These are phyloP conservation scores for Prenolepis imparis DNA, from an alignment of 2,888 invertebrate species.

Conservation along the genomic window DNA sequence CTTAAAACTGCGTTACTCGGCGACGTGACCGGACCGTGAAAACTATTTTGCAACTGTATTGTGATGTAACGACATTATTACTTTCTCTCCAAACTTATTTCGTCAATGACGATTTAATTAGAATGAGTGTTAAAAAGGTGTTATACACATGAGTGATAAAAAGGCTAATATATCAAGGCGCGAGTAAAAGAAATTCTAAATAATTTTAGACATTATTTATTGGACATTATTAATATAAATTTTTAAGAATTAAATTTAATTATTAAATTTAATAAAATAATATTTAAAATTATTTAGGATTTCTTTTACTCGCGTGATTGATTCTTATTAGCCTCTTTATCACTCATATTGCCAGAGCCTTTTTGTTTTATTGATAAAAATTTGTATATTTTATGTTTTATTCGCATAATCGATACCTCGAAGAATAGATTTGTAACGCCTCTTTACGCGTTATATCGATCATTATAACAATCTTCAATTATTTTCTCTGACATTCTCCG, in stretches of 20 bases:
- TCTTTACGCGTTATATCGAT: background rate
- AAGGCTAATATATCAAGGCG: no score
- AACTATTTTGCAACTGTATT: slow-evolving; percentile 24
- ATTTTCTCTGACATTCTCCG: background rate
- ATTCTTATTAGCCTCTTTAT: no score
- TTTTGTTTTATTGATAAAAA: no score
- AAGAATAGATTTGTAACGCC: background rate
- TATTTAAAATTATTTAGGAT: no score
- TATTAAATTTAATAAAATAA: no score
- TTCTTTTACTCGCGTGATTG: no score
- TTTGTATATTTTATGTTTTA: background rate
- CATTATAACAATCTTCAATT: slow-evolving; percentile 7
- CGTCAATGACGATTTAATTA: background rate
- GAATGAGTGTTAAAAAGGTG: background rate
- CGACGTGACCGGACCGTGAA: slow-evolving; percentile 43
- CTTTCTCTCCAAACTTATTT: background rate
- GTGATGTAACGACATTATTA: slow-evolving; percentile 4
- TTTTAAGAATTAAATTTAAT: no score
- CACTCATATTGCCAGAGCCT: no score
- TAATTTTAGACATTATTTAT: no score
- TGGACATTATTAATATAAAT: no score
- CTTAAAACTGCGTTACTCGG: slow-evolving; percentile 38
- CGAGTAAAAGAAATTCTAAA: no score
- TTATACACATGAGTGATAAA: background rate
- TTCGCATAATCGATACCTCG: background rate